A percentile compares a stretch with the other conserved stretches of the same genome.
Evolutionary conservation across 2,888 invertebrate genomes (phyloP).

Genomic region (Galeopsomyia nigrocyanea): DNA sequence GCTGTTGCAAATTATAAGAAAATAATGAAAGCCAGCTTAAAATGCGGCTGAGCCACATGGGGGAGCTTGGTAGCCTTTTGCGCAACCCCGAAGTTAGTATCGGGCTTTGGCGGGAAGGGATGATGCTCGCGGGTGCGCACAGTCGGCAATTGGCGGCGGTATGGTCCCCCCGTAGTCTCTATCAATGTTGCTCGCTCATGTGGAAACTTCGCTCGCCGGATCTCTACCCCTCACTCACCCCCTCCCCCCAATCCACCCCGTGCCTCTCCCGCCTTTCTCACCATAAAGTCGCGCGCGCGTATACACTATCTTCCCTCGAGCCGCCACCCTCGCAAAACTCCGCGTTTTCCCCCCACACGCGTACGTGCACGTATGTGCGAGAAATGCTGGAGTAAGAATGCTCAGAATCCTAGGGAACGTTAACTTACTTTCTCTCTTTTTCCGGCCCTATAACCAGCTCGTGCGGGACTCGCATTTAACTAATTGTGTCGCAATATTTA

Average conservation of each 20-base stretch:
- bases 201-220: slow-evolving; percentile 66
- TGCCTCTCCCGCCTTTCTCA: slow-evolving; percentile 67
- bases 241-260: slow-evolving; percentile 58
- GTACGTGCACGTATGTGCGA: slow-evolving; percentile 26
- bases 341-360: slow-evolving; percentile 21
- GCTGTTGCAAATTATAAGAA: slow-evolving; percentile 66
- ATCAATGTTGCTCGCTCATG: slow-evolving; percentile 68
- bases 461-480: slow-evolving; percentile 65
- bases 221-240: no score
- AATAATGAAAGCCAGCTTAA: slow-evolving; percentile 67
- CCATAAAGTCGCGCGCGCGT: slow-evolving; percentile 58
- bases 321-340: slow-evolving; percentile 41
- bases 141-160: slow-evolving; percentile 50
- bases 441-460: slow-evolving; percentile 56
- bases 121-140: slow-evolving; percentile 52
- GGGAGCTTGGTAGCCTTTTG: slow-evolving; percentile 44
- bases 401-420: slow-evolving; percentile 55
- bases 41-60: slow-evolving; percentile 49
- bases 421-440: slow-evolving; percentile 27
- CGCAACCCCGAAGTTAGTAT: slow-evolving; percentile 60
- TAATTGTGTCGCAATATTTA: slow-evolving; percentile 66
- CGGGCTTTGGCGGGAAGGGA: slow-evolving; percentile 63
- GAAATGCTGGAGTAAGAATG: slow-evolving; percentile 39
- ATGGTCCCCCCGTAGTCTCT: slow-evolving; percentile 60
- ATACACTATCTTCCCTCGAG: slow-evolving; percentile 46